Base-by-base conservation (phyloP, 2,113 vertebrate genomes). In the Macaca fascicularis region DNA sequence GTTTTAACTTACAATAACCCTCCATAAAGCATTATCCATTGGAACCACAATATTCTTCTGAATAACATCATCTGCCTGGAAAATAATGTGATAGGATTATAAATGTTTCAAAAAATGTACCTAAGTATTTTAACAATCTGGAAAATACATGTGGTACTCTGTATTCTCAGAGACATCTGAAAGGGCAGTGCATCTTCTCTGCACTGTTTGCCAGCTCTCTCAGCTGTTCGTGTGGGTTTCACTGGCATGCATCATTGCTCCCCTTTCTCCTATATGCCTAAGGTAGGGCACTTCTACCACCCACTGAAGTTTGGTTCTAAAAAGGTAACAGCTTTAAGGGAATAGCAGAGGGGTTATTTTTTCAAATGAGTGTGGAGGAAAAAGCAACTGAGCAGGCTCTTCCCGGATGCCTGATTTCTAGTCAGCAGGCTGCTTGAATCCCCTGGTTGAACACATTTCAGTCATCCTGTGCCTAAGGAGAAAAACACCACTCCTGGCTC, bases 401-500 rank as follows among this genome's bases (percentile, higher is more conserved):
- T 87, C 89, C 75, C 95, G 82, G 86, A 94, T 81, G 92, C 84
- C 82, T 82, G 95, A 82, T 90, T 97, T 90, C 92, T 70, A 85
- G 93, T 92, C 95, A 88, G 95, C 96, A 74, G 76, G 96, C 61
- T 89, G 90, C 90, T 70, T 19, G 76, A 50, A 61, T 85, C 70
- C 89, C 52, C 85, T 94, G 64, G 81, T 76, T 72, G 57, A 82
- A 98, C 97, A 97, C 70, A 97, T 82, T 98, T 72, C 35, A 96
- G 80, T 92, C 78, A 95, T 97, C 96, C 90, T 94, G 67, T 96
- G 97, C 94, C 96, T 97, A 94, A 94, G 92, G 85, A 95, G 92
- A 86, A 98, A 98, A 98, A 83, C 67, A 78, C 10, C 74, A 67
- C 78, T 95, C 96, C 94, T 83, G 94, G 92, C 80, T 98, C 96